Evolutionary conservation across 2,113 vertebrate species (phyloP), one percentile per base, ranked within the genome.

Genomic region (Gobius niger): DNA sequence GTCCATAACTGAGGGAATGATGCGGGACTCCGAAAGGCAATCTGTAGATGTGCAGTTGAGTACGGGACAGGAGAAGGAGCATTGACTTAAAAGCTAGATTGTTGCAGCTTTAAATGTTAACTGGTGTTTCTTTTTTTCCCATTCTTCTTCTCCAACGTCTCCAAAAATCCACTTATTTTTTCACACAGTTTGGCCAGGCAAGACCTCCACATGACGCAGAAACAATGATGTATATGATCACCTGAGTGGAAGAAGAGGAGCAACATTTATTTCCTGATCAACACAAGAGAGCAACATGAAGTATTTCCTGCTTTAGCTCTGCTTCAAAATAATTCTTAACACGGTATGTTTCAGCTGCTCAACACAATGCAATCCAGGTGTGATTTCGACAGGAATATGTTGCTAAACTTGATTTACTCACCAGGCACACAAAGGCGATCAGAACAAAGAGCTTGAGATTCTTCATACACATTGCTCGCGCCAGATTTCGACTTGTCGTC

Each of bases 391-490:
- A 18, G n/a, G 16, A 10, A 16, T 7, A 44, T 47, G 16, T 24
- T 12, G 61, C 13, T 24, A 13, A 9, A 16, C 6, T 56, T 7
- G 8, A n/a, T 13, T 12, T 54, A 96, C 96, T 96, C 77, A 99
- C 93, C 81, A 98, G 86, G 9, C 89, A 89, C 47, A 94, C 91
- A 0, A 98, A 73, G 80, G 93, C 90, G 68, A 99, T 80, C 67
- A 99, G 93, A n/a, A 96, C 51, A 63, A 95, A 98, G 46, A 99
- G 90, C 90, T 99, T 98, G 84, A 99, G 93, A 90, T 99, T 99
- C 92, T 99, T 99, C 95, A 99, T 98, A 80, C 97, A 99, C 95
- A 99, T 99, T 84, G 98, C 96, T 74, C 96, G 91, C 8, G 98
- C 95, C 51, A 99, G 93, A 89, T 99, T 99, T 88, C 98, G 95